Evolutionary conservation across 2,797 vertebrate species (phyloP).

Genomic region (Natrix natrix): DNA sequence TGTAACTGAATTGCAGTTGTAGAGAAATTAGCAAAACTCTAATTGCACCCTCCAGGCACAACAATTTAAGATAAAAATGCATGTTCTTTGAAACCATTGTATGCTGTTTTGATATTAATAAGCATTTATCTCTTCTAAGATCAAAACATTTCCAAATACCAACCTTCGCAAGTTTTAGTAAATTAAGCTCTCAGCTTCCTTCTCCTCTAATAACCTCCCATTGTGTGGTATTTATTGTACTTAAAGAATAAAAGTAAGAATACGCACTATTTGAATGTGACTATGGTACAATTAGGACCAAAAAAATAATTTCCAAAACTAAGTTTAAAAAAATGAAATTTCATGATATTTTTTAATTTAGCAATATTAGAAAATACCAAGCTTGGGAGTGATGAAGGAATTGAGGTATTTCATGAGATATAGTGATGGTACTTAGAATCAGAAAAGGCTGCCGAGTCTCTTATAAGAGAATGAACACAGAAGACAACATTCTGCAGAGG

Average conservation of each 20-base stretch:
- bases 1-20: not conserved
- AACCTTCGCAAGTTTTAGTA: not conserved
- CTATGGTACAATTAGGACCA: not conserved
- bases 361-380: not conserved
- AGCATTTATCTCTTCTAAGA: not conserved
- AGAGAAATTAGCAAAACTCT: not conserved
- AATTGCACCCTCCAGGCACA: conserved; percentile 25
- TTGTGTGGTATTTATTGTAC: not conserved
- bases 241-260: not conserved
- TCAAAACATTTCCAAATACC: not conserved
- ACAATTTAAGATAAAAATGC: conserved; percentile 18
- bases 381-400: not conserved
- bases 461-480: not conserved
- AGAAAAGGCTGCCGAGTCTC: not conserved
- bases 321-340: not conserved
- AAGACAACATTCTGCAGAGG: not conserved
- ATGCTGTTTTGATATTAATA: conserved; percentile 5
- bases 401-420: not conserved
- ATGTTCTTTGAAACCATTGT: not conserved
- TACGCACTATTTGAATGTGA: not conserved
- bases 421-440: not conserved
- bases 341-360: not conserved
- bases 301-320: not conserved
- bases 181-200: not conserved
- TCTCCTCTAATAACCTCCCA: not conserved